Base-by-base conservation (phyloP, 1,140 invertebrate species). In the Microplitis mediator region DNA sequence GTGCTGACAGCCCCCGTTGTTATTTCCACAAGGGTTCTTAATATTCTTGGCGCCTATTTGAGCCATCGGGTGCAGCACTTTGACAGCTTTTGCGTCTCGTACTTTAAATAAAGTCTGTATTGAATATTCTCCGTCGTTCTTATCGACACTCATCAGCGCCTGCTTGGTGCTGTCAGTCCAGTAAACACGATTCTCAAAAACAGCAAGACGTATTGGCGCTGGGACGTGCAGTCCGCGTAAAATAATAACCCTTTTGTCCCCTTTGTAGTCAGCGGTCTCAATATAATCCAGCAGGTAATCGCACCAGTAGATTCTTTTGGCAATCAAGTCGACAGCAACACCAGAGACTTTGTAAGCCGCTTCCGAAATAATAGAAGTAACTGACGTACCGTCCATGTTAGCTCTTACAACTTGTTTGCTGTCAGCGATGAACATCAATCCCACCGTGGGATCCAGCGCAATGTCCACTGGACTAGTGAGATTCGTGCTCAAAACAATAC, bases 101-200 rank as follows among this genome's bases (percentile, higher is more conserved):
- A 93, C 93, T 79, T 94, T 93, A 79, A 95, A 95, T 6, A 98
- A 91, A 0, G 90, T 90, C 75, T 93, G 90, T 32, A 97, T 94
- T 32, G 92, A 92, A 51, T 90, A 89, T 31, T 92, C 89, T 0
- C 92, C 93, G 72, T 93, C 91, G 78, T 92, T 98, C 83, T 99
- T 98, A 78, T 97, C 94, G 0, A 98, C 93, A 2, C 93, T 93
- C 87, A 98, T 92, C 3, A 99, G 92, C 1, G 96, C 97, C 83
- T 99, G 96, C 79, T 98, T 97, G 0, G 96, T 99, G 73, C 92
- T 93, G 81, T 99, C 98, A 0, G 97, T 97, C 95, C 97, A 99
- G 85, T 93, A 99, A 2, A 99, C 90, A 39, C 93, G 88, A 80
- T 96, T 95, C 85, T 98, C 97, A 85, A 98, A 98, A 0, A 97